phyloP scores from a whole-genome alignment of 2,888 invertebrate genomes.

The Parnassius mnemosyne region DNA sequence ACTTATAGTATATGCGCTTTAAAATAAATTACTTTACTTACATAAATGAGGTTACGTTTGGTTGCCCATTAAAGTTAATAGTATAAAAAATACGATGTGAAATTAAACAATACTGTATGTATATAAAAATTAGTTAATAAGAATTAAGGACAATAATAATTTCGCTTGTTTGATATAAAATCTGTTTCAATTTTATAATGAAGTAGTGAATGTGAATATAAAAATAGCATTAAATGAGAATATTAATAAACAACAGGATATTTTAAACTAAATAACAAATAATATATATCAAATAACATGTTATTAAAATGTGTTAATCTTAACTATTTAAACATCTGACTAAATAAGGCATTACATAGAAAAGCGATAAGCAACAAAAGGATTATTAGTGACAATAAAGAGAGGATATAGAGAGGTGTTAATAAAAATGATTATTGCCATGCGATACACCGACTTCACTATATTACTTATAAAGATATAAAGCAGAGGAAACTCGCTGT shows the following conservation, averaged over 20 bases:
- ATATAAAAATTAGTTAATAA: no score
- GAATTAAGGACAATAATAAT: slow-evolving; percentile 1
- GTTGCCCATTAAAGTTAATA: slow-evolving; percentile 13
- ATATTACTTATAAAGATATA: slow-evolving; percentile 36
- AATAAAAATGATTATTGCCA: slow-evolving; percentile 48
- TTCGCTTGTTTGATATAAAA: neutral
- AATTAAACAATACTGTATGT: slow-evolving; percentile 6
- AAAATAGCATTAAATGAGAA: no score
- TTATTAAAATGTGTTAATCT: no score
- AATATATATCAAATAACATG: no score
- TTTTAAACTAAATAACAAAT: no score
- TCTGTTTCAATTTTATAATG: slow-evolving; percentile 2
- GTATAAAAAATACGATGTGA: slow-evolving; percentile 20
- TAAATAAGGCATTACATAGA: slow-evolving; percentile 18
- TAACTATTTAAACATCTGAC: slow-evolving; percentile 5
- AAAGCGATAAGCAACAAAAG: slow-evolving; percentile 27
- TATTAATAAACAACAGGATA: no score
- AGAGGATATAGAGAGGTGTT: slow-evolving; percentile 31
- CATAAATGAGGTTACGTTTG: slow-evolving; percentile 25
- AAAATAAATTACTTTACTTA: slow-evolving; percentile 15
- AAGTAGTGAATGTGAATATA: no score
- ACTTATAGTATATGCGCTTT: neutral
- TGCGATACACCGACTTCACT: slow-evolving; percentile 54
- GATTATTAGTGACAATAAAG: slow-evolving; percentile 12
- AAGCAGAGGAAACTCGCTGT: slow-evolving; percentile 27